Evolutionary conservation across 1,140 invertebrate genomes (phyloP), one percentile per base, ranked within the genome.

Genomic region (Steinernema khuongi): DNA sequence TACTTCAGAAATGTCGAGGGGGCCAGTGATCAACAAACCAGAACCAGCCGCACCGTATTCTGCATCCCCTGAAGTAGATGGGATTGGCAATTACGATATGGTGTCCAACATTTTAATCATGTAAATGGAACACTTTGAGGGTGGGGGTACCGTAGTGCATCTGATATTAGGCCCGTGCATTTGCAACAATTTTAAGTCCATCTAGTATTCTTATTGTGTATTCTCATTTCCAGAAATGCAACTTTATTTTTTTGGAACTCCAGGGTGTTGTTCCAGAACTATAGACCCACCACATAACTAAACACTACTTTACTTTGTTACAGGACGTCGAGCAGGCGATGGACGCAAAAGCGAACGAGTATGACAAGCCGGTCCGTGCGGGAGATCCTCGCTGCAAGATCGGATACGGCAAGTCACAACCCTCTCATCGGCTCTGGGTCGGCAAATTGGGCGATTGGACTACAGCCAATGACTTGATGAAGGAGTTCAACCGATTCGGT

Each of bases 401-500:
- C 86, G 96, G 95, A 30, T 99, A 97, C 87, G 96, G 95, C 7
- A 98, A 98, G 88, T 93, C 50, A 22, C 50, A 60, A 26, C 14
- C 50, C 4, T n/a, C 50, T 7, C 14, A 60, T 14, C 89, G 93
- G 76, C 93, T 99, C 73, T 99, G 96, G 95, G 93, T 98, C 0
- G 96, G 96, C 75, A 94, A 95, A 30, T 87, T 99, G 17, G 95
- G 95, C 0, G 91, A 93, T 0, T 97, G 95, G 94, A 94, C 94
- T 0, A 95, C 93, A 1, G 79, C 79, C 71, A 81, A 86, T 68
- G 81, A 79, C 17, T 85, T 98, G 18, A 93, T 96, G 86, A 88
- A 93, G 32, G 95, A 98, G 87, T 97, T 98, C 88, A 95, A 97
- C 86, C 88, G 95, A 73, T 98, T 97, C 88, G 96, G 96, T 18